phyloP scores from a whole-genome alignment of 2,888 invertebrate species.

The Blomia tropicalis region DNA sequence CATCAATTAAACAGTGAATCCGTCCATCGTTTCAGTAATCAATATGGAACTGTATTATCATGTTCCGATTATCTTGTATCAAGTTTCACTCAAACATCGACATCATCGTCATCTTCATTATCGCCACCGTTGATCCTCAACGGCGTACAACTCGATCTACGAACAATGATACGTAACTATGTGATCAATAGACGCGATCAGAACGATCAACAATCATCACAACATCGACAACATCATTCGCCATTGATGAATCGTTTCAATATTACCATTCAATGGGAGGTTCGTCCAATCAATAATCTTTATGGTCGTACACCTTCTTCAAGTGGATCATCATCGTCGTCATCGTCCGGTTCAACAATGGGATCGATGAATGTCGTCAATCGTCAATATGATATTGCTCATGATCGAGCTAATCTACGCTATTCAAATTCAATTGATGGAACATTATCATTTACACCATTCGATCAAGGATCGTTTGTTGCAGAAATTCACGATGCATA shows the following conservation, averaged over 20 bases:
- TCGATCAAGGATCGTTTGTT: neutral
- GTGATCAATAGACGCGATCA: neutral
- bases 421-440: neutral
- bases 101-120: neutral
- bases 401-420: neutral
- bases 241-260: neutral
- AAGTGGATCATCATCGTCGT: neutral
- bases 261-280: neutral
- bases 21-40: constrained; percentile 6
- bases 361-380: no score
- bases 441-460: constrained; percentile 9
- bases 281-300: neutral
- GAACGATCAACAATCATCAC: neutral
- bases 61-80: constrained; percentile 4
- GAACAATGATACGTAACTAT: neutral
- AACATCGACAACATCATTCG: neutral
- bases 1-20: no score
- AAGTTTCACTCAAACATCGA: neutral
- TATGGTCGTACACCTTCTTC: neutral
- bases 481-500: constrained; percentile 8
- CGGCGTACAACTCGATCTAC: neutral
- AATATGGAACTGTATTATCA: neutral
- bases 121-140: neutral
- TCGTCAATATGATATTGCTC: neutral
- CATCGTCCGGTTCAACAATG: neutral